Base-by-base conservation (phyloP, 2,797 vertebrate genomes). In the Myiothlypis coronata region DNA sequence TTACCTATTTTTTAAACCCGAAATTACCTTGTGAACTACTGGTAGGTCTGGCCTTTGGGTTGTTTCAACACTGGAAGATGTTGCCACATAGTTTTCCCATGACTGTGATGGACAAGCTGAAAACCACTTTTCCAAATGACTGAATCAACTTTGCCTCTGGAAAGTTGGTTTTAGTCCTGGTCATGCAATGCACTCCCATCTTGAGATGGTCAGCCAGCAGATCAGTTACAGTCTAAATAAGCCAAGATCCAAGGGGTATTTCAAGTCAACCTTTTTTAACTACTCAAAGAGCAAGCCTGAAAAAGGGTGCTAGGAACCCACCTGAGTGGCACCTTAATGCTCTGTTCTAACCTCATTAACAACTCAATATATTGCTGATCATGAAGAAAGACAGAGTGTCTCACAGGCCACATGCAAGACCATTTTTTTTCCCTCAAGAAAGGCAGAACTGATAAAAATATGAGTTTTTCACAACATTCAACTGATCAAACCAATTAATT, bases 1-100 rank as follows among this genome's bases (percentile, higher is more conserved):
- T 37, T 41, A 34, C 10, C 10, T 5, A 11, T 9, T 59, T 65
- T 75, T 32, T 3, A 27, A 9, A 2, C 1, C 1, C 19, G n/a
- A 75, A 94, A 67, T 32, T 13, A 26, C 50, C 4, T 74, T 34
- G 11, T 52, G 24, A 46, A 30, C 21, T 50, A 26, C 24, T 55
- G 14, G 6, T 46, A 43, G 6, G 23, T 72, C 41, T 68, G 14
- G 10, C 6, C 4, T 68, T 83, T 34, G 11, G 6, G 6, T 30
- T 71, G 9, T 27, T 56, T 41, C 35, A 57, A 9, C 57, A 30
- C 14, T 30, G 22, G 28, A 43, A 86, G 32, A 53, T 7, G 2
- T 12, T 76, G 10, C 20, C 22, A 44, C 8, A 14, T 10, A 47
- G 8, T 76, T 71, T 68, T 83, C 9, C 34, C 11, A 27, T 34